Evolutionary conservation across 2,888 invertebrate genomes (phyloP).

Genomic region (Eilema depressum): DNA sequence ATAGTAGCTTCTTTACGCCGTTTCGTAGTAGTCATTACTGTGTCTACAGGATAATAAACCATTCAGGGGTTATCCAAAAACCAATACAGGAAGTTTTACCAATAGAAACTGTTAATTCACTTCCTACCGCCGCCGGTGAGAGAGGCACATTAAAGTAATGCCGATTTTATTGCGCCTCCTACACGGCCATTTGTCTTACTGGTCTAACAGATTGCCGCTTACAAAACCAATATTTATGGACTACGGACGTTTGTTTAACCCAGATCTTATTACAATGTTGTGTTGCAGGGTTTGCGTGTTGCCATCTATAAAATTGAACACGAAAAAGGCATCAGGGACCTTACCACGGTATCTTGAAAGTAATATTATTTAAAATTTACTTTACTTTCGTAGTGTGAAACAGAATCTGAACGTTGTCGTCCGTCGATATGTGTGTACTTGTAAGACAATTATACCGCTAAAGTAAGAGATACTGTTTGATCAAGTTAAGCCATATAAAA

Average conservation of each 20-base stretch:
- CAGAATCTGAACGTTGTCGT: too few species aligned
- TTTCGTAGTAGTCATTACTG: too few species aligned
- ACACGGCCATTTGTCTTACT: constrained; percentile 45
- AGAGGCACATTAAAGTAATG: constrained; percentile 42
- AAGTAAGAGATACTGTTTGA: too few species aligned
- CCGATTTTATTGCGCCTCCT: constrained; percentile 49
- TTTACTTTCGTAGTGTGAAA: too few species aligned
- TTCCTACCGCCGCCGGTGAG: neutral
- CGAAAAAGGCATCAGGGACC: neutral
- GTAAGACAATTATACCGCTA: too few species aligned
- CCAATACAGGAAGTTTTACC: constrained; percentile 13
- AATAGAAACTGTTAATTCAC: constrained; percentile 24
- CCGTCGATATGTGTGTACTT: too few species aligned
- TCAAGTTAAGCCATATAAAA: too few species aligned
- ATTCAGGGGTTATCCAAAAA: constrained; percentile 3
- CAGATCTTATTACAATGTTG: constrained; percentile 9
- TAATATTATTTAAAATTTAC: too few species aligned
- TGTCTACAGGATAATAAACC: neutral
- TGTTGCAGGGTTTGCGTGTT: neutral
- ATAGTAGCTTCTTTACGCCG: too few species aligned
- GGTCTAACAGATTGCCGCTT: constrained; percentile 48
- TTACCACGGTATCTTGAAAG: too few species aligned
- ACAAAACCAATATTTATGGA: constrained; percentile 53
- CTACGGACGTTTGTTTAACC: constrained; percentile 7
- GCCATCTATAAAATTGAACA: neutral